Percentiles rank a stretch among this genome's conserved stretches.
Conservation (phyloP, 2,888 invertebrate species). For the Miltochrista miniata region DNA sequence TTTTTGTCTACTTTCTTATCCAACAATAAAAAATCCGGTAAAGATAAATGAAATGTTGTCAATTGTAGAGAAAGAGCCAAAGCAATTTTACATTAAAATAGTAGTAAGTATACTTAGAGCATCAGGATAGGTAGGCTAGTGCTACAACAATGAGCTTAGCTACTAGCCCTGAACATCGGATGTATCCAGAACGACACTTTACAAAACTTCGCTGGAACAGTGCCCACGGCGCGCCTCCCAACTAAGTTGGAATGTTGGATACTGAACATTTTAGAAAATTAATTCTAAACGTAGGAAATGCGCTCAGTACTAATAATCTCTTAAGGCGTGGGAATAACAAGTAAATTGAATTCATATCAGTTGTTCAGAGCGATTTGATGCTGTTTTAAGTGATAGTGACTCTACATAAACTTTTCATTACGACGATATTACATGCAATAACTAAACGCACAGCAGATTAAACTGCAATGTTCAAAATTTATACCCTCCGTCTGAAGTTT, state of each 20-base stretch:
- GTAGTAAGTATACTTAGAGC: conserved; percentile 14
- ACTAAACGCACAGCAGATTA: too few relatives aligned
- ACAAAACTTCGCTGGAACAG: conserved; percentile 44
- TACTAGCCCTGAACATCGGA: conserved; percentile 20
- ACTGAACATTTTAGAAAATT: conserved; percentile 20
- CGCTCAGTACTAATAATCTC: conserved; percentile 2
- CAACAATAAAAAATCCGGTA: too few relatives aligned
- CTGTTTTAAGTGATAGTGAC: too few relatives aligned
- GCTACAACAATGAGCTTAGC: conserved; percentile 30
- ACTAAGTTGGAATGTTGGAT: conserved; percentile 3
- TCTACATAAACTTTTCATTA: too few relatives aligned
- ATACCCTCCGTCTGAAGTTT: too few relatives aligned
- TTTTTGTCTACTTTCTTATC: too few relatives aligned
- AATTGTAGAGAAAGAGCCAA: not conserved
- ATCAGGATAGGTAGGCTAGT: conserved; percentile 11
- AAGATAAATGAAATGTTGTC: not conserved
- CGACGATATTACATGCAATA: too few relatives aligned
- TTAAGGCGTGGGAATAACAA: too few relatives aligned
- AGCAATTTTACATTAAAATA: conserved; percentile 19
- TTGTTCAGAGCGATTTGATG: too few relatives aligned
- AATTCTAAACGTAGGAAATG: conserved; percentile 34
- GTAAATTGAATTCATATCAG: too few relatives aligned
- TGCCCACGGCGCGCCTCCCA: conserved; percentile 34
- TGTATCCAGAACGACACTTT: conserved; percentile 26
- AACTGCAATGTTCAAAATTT: too few relatives aligned